Base-by-base conservation (phyloP, 2,797 vertebrate genomes). In the Anableps anableps region DNA sequence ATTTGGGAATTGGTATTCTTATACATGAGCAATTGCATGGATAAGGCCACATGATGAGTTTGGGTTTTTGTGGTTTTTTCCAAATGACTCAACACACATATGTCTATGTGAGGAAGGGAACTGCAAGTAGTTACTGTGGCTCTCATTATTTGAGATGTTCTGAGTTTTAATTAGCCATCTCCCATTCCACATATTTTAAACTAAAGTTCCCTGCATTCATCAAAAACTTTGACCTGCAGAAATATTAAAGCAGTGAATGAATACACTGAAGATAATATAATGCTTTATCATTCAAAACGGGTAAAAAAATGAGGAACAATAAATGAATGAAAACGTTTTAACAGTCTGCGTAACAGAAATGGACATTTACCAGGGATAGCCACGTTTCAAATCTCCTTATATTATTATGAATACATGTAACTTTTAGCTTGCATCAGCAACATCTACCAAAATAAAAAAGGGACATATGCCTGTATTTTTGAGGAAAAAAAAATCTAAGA, bases 21-120 rank as follows among this genome's bases (percentile, higher is more conserved):
- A 1, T 58, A 72, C 77, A 70, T 77, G 75, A 81, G 76, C 50
- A 82, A 75, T 62, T 74, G 74, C 76, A 75, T 83, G 80, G 81
- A 41, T 75, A 47, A 6, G 58, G 19, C 41, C 14, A 47, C 11
- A 29, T 77, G 80, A 51, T 60, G 29, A 71, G 55, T 78, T 62
- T 31, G 43, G n/a, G 60, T 73, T 82, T 38, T 75, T 23, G 17
- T 36, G 31, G 14, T 72, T 31, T 64, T 80, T 23, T 77, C 48
- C 78, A 38, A 85, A 82, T 23, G 43, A 58, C 19, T 75, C 72
- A 76, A 77, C 31, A 66, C 10, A 51, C 50, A 66, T 58, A 58
- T 34, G 62, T 71, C 70, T 17, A 7, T 53, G 4, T 3, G 17
- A 81, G 45, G 77, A 85, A 86, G 86, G 68, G 80, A 75, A 68